Conservation (phyloP, 2,888 invertebrate species). For the Rhimphoctona megacephalus region DNA sequence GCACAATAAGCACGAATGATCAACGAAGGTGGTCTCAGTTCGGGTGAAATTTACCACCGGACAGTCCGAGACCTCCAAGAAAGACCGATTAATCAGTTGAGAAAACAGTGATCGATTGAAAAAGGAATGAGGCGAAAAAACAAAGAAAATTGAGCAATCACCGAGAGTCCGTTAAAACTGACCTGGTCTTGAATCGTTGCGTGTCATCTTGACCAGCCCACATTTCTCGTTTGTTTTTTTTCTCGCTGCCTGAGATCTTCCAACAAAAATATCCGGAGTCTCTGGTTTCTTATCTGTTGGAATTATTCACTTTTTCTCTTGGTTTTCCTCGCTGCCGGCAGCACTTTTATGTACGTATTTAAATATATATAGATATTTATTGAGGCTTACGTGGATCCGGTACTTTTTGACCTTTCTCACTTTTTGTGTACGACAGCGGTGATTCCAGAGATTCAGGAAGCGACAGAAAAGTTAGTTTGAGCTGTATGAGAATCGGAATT, state of each 20-base stretch:
- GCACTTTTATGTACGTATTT: background rate
- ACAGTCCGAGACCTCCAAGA: background rate
- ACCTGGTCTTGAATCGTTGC: conserved; percentile 82
- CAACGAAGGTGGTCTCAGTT: background rate
- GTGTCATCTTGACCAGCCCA: conserved; percentile 83
- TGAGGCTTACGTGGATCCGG: background rate
- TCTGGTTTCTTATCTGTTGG: conserved; percentile 20
- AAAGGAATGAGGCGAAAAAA: background rate
- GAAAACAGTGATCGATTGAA: background rate
- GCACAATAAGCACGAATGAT: conserved; percentile 38
- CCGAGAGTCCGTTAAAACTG: conserved; percentile 43
- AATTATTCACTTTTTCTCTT: conserved; percentile 1
- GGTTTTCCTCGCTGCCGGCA: background rate
- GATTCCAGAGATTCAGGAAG: conserved; percentile 37
- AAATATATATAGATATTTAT: background rate
- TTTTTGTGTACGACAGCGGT: conserved; percentile 8
- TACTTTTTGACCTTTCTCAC: conserved; percentile 14
- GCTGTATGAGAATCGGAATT: conserved; percentile 19
- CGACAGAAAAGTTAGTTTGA: background rate
- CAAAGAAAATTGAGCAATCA: background rate
- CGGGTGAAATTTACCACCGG: background rate
- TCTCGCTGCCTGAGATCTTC: conserved; percentile 11
- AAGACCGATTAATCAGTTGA: background rate
- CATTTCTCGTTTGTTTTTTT: conserved; percentile 69
- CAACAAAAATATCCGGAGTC: conserved; percentile 13